These are phyloP conservation scores for Helleia helle DNA, from an alignment of 2,888 invertebrate species.

Conservation along the genomic window DNA sequence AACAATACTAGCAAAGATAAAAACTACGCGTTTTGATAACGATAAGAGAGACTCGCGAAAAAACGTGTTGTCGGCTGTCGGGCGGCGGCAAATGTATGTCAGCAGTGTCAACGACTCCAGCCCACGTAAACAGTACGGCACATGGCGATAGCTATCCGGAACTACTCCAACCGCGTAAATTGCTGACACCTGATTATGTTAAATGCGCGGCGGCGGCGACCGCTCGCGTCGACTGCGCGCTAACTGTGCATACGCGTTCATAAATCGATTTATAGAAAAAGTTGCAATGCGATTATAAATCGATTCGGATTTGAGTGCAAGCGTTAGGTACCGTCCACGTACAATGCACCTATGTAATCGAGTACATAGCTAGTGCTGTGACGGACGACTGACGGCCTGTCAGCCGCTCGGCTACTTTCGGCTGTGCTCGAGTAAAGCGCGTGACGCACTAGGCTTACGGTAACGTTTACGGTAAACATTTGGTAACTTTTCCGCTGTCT, in stretches of 20 bases:
- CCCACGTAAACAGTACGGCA: slow-evolving; percentile 57
- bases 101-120: slow-evolving; percentile 66
- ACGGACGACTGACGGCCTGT: slow-evolving; percentile 66
- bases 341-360: slow-evolving; percentile 31
- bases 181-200: background rate
- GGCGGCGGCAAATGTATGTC: slow-evolving; percentile 70
- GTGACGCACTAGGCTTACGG: slow-evolving; percentile 15
- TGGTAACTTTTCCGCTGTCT: background rate
- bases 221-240: slow-evolving; percentile 12
- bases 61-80: slow-evolving; percentile 51
- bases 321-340: slow-evolving; percentile 48
- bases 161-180: slow-evolving; percentile 31
- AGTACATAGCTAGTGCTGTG: slow-evolving; percentile 51
- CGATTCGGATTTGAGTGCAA: slow-evolving; percentile 39
- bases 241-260: slow-evolving; percentile 16
- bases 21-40: slow-evolving; percentile 29
- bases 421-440: slow-evolving; percentile 30
- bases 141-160: slow-evolving; percentile 49
- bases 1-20: slow-evolving; percentile 16
- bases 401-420: slow-evolving; percentile 52
- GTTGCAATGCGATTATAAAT: slow-evolving; percentile 19
- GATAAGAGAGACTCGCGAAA: slow-evolving; percentile 32
- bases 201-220: slow-evolving; percentile 1
- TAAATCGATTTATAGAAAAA: slow-evolving; percentile 28
- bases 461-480: slow-evolving; percentile 4